These are phyloP conservation scores for Anser cygnoides DNA, from an alignment of 2,113 vertebrate genomes.

Conservation along the genomic window DNA sequence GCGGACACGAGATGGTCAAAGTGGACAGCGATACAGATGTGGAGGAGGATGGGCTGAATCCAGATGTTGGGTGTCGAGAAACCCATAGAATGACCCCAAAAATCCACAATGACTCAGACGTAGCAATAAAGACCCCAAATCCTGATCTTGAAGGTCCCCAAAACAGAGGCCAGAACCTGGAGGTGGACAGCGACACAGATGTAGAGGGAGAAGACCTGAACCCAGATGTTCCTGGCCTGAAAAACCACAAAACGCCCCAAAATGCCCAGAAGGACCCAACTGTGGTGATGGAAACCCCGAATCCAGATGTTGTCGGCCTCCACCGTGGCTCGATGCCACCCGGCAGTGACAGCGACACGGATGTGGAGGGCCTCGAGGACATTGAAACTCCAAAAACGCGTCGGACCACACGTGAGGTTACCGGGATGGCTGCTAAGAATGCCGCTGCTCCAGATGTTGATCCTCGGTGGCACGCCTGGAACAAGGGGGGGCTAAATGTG, in stretches of 20 bases:
- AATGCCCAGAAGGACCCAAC: neutral
- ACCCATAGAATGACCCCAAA: rapidly evolving
- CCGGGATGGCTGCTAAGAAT: neutral
- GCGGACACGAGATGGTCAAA: rapidly evolving
- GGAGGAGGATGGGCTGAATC: neutral
- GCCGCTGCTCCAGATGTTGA: neutral
- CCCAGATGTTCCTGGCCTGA: rapidly evolving
- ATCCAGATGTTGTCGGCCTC: neutral
- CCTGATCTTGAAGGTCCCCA: neutral
- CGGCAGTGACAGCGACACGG: neutral
- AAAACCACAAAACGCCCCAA: neutral
- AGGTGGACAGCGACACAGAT: neutral
- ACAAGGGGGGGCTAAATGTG: neutral
- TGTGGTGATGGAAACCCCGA: neutral
- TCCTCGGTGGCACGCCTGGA: rapidly evolving
- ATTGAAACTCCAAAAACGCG: rapidly evolving
- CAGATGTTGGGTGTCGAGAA: rapidly evolving
- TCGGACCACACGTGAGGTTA: rapidly evolving
- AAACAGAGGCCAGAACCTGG: rapidly evolving
- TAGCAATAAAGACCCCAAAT: neutral
- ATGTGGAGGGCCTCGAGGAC: neutral
- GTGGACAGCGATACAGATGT: neutral
- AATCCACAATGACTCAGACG: neutral
- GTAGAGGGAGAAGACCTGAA: rapidly evolving
- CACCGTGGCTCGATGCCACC: rapidly evolving